These are phyloP conservation scores for Dufourea novaeangliae DNA, from an alignment of 1,140 invertebrate species.

Conservation along the genomic window DNA sequence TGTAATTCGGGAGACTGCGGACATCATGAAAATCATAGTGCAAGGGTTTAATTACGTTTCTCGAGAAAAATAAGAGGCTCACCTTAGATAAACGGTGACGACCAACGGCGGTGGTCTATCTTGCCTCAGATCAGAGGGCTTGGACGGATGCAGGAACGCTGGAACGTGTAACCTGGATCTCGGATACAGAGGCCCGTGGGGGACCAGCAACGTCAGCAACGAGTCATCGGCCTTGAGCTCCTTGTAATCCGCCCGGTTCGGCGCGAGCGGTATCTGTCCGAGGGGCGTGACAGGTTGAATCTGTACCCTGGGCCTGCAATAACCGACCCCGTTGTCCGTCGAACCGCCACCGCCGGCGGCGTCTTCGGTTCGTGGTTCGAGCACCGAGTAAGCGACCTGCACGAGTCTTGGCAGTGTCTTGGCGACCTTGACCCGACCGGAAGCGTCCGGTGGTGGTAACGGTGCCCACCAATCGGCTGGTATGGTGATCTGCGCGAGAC, in stretches of 20 bases:
- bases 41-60: too few species aligned
- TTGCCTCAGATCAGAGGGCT: conserved; percentile 82
- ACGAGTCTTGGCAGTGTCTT: conserved; percentile 88
- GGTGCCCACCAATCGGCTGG: conserved; percentile 95
- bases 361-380: conserved; percentile 88
- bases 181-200: conserved; percentile 92
- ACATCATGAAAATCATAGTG: too few species aligned
- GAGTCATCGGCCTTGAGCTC: conserved; percentile 90
- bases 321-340: conserved; percentile 71
- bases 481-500: conserved; percentile 90
- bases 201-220: conserved; percentile 92
- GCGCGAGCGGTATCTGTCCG: conserved; percentile 87
- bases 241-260: conserved; percentile 90
- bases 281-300: conserved; percentile 89
- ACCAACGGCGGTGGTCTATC: conserved; percentile 79
- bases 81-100: conserved; percentile 92
- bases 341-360: conserved; percentile 81
- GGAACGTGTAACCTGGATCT: conserved; percentile 93
- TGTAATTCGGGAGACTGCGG: too few species aligned
- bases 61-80: conserved; percentile 67
- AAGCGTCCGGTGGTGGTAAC: conserved; percentile 83
- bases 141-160: conserved; percentile 88
- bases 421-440: conserved; percentile 81
- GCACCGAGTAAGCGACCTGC: conserved; percentile 91
- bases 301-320: conserved; percentile 88